These are phyloP conservation scores for Pandemis cinnamomeana DNA, from an alignment of 2,888 invertebrate species.

Conservation along the genomic window DNA sequence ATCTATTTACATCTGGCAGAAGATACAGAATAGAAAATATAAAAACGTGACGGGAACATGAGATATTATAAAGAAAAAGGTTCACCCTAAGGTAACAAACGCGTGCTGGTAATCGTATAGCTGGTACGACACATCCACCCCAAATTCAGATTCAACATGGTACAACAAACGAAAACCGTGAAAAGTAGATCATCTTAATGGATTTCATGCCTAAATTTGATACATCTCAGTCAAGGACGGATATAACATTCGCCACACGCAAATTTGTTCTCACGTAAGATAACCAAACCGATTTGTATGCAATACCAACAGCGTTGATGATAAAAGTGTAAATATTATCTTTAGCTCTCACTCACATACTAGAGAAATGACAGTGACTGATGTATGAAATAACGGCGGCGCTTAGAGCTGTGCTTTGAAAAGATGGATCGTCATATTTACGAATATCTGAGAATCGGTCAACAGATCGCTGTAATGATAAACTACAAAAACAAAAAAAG, in stretches of 20 bases:
- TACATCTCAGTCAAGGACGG: constrained; percentile 31
- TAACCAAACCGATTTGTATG: neutral
- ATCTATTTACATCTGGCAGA: too few species aligned
- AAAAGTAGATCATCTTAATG: constrained; percentile 34
- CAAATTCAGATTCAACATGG: neutral
- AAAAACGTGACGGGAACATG: too few species aligned
- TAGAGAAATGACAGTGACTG: constrained; percentile 3
- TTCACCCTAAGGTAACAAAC: neutral
- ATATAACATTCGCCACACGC: constrained; percentile 13
- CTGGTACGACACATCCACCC: too few species aligned
- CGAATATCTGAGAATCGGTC: neutral
- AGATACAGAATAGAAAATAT: too few species aligned
- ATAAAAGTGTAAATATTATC: constrained; percentile 1
- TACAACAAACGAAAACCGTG: neutral
- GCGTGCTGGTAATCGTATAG: too few species aligned
- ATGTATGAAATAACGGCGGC: neutral
- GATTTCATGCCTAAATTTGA: constrained; percentile 16
- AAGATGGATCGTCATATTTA: neutral
- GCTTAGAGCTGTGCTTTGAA: neutral
- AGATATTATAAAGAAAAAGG: neutral
- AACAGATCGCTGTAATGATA: neutral
- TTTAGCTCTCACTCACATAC: neutral
- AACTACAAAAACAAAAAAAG: neutral
- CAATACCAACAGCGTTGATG: neutral
- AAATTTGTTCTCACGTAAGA: constrained; percentile 1